Conservation (phyloP, 92 coral and sea anemone genomes). For the Pocillopora grandis region DNA sequence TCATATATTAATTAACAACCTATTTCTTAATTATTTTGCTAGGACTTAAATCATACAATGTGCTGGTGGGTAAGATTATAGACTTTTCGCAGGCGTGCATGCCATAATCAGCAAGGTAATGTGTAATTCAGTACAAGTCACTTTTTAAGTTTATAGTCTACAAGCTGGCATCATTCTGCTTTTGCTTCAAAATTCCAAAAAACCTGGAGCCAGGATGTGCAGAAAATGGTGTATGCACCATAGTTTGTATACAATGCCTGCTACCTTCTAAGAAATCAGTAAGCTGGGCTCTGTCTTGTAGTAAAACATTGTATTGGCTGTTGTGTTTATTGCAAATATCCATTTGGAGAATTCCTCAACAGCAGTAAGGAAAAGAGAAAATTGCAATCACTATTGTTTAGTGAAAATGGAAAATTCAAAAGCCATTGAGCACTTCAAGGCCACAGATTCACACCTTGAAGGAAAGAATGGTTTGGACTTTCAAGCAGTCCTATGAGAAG, state of each 20-base stretch:
- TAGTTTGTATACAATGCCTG: too few species aligned
- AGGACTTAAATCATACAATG: too few species aligned
- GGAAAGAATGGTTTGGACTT: slow-evolving; percentile 50
- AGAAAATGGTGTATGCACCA: slow-evolving; percentile 24
- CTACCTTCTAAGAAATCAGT: slow-evolving; percentile 64
- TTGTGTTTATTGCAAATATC: slow-evolving; percentile 31
- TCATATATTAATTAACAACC: too few species aligned
- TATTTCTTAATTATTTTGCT: too few species aligned
- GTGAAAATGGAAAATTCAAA: not conserved
- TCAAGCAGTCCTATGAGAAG: slow-evolving; percentile 38
- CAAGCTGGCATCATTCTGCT: slow-evolving; percentile 32
- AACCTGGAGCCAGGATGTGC: slow-evolving; percentile 16
- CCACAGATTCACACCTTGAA: not conserved
- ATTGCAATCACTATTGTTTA: not conserved
- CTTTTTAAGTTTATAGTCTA: slow-evolving; percentile 31
- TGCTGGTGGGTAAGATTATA: too few species aligned
- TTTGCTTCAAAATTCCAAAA: slow-evolving; percentile 26
- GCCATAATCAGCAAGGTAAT: slow-evolving; percentile 10
- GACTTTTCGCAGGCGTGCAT: too few species aligned
- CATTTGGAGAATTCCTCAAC: slow-evolving; percentile 28
- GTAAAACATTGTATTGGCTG: slow-evolving; percentile 50
- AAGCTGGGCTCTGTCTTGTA: slow-evolving; percentile 51
- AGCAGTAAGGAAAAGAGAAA: slow-evolving; percentile 36
- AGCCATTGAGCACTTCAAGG: not conserved
- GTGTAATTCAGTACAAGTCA: slow-evolving; percentile 4